A percentile compares a stretch with the other conserved stretches of the same genome.
phyloP scores from a whole-genome alignment of 2,113 vertebrate genomes.

The Cacatua alba region DNA sequence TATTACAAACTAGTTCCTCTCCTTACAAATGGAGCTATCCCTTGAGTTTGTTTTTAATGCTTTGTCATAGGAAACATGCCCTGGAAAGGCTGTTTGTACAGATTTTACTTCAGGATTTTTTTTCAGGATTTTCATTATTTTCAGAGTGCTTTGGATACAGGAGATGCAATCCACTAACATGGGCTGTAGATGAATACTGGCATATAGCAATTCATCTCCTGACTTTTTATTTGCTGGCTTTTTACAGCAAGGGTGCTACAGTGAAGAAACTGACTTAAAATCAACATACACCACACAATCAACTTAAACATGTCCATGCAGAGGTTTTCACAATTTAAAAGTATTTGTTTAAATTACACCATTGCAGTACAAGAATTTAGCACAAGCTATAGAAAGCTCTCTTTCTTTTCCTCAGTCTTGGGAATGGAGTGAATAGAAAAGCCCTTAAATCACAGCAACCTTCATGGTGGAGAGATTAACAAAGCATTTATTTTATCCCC shows the following conservation, averaged over 20 bases:
- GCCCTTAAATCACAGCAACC: not conserved
- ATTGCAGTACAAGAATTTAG: not conserved
- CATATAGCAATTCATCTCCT: not conserved
- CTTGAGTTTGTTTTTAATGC: not conserved
- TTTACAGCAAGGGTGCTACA: not conserved
- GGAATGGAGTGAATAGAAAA: not conserved
- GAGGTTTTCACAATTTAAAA: not conserved
- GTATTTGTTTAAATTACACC: not conserved
- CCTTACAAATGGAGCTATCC: not conserved
- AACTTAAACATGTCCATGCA: not conserved
- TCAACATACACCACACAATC: not conserved
- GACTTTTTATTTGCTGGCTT: not conserved
- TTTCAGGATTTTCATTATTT: not conserved
- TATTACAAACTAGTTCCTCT: not conserved
- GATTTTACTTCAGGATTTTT: not conserved
- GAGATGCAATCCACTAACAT: not conserved
- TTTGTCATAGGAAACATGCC: not conserved
- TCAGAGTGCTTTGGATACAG: not conserved
- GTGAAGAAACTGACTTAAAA: not conserved
- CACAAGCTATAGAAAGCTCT: not conserved
- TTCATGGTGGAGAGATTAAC: not conserved
- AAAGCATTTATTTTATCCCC: not conserved
- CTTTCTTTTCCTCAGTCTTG: not conserved
- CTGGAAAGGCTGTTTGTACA: not conserved
- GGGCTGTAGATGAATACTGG: not conserved